phyloP scores from a whole-genome alignment of 2,113 vertebrate species.

The Hemicordylus capensis region DNA sequence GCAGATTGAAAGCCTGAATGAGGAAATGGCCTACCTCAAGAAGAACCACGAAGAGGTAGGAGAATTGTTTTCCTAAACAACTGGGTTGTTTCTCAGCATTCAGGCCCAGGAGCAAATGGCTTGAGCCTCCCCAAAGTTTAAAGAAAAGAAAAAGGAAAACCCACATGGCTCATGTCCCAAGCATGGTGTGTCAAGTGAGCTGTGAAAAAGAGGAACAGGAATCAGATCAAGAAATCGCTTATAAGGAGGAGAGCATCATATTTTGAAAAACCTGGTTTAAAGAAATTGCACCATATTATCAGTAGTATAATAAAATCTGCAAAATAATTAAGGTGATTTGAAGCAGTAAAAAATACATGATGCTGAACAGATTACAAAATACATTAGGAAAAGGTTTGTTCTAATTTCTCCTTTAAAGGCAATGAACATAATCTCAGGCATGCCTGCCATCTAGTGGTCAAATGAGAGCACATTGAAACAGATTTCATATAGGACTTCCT shows the following conservation, averaged over 20 bases:
- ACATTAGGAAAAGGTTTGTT: no score
- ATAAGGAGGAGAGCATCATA: not conserved
- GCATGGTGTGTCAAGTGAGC: not conserved
- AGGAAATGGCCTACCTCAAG: slow-evolving; percentile 74
- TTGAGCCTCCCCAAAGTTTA: not conserved
- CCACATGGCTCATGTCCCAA: not conserved
- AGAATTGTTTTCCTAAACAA: not conserved
- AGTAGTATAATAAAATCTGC: not conserved
- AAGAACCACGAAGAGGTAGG: slow-evolving; percentile 76
- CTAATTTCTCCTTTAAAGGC: not conserved
- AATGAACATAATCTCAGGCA: not conserved
- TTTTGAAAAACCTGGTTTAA: not conserved
- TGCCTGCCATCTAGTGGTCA: slow-evolving; percentile 12
- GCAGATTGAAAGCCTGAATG: slow-evolving; percentile 66
- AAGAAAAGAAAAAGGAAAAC: not conserved
- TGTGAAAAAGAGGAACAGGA: not conserved
- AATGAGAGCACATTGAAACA: not conserved
- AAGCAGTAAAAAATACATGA: not conserved
- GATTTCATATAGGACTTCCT: not conserved
- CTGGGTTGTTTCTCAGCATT: not conserved
- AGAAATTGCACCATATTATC: not conserved
- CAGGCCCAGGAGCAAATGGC: not conserved
- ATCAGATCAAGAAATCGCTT: not conserved
- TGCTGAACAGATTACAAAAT: no score
- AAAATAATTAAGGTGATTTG: not conserved